A percentile compares a stretch with the other conserved stretches of the same genome.
These are phyloP conservation scores for Erithacus rubecula DNA, from an alignment of 2,797 vertebrate genomes.

Conservation along the genomic window DNA sequence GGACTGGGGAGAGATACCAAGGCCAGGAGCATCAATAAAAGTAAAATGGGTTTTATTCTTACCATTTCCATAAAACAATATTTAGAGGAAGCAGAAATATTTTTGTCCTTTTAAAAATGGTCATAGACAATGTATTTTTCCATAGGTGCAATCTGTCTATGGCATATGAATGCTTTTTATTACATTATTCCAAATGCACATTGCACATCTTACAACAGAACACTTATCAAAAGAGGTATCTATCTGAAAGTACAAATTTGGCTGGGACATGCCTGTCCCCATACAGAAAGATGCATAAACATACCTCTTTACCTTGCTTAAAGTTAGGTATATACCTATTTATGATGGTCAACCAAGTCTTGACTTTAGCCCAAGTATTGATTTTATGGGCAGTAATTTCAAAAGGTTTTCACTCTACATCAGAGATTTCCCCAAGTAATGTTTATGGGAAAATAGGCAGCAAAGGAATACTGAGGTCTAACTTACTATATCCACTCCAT, in stretches of 20 bases:
- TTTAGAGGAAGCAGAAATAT: not conserved
- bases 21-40: not conserved
- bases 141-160: not conserved
- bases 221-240: not conserved
- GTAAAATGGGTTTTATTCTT: not conserved
- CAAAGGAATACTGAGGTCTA: not conserved
- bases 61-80: not conserved
- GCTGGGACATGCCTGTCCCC: not conserved
- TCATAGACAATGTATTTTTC: not conserved
- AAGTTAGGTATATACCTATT: not conserved
- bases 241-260: not conserved
- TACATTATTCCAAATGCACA: not conserved
- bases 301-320: not conserved
- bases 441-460: not conserved
- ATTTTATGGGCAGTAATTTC: not conserved
- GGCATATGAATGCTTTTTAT: not conserved
- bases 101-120: not conserved
- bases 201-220: not conserved
- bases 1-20: not conserved
- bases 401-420: not conserved
- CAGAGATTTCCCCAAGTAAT: not conserved
- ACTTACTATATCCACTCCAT: not conserved
- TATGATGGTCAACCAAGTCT: not conserved
- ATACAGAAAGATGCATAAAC: not conserved
- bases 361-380: not conserved